Base-by-base conservation (phyloP, 2,113 vertebrate genomes). In the Brachyhypopomus gauderio region DNA sequence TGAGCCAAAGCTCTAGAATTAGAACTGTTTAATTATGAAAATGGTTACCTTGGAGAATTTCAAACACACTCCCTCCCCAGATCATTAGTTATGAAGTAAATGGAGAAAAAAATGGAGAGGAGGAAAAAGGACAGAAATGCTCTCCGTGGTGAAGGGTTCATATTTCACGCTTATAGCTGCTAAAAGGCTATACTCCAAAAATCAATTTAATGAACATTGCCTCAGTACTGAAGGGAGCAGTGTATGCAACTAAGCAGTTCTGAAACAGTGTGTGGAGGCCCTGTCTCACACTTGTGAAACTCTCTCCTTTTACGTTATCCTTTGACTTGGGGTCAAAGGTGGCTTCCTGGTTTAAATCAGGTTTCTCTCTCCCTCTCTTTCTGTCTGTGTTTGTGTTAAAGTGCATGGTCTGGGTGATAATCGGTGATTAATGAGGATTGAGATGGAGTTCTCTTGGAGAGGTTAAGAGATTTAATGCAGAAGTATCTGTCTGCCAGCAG, bases 131-230 rank as follows among this genome's bases (percentile, higher is more conserved):
- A 96, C 30, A 95, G 94, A 96, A 97, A 96, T 95, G 95, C 95
- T 97, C 96, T 95, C 93, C 92, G 95, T 95, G 95, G 96, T 95
- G 95, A 98, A 97, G 95, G 94, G 95, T 97, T 97, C 96, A 98
- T 97, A 96, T 98, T 98, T 97, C 96, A 98, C 95, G 95, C 95
- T 95, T 95, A 97, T 95, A 95, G 94, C 95, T 95, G 95, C 96
- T 98, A 97, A 98, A 97, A 97, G 95, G 95, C 92, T 95, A 93
- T 95, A 95, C 95, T 97, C 95, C 94, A 95, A 97, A 98, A 98
- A 97, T 98, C 96, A 97, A 98, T 98, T 97, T 97, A 96, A 97
- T 96, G 95, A 96, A 98, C 96, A 95, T 98, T 95, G 94, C 95
- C 93, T 93, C 89, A 96, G 95, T 94, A 96, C 95, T 96, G 96